These are phyloP conservation scores for Rhopalosiphum nymphaeae DNA, from an alignment of 2,888 invertebrate species.

Conservation along the genomic window DNA sequence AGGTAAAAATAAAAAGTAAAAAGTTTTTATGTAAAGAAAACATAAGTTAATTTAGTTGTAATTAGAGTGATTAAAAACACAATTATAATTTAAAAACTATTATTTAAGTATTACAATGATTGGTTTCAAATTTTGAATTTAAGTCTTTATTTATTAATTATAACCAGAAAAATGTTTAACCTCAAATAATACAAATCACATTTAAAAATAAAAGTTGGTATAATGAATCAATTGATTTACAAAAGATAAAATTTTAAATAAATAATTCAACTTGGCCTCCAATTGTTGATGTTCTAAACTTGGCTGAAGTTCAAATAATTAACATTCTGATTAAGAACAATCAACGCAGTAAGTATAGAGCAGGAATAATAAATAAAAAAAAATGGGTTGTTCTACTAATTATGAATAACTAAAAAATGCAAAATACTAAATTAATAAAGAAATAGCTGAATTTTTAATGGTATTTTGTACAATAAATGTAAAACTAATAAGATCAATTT, in stretches of 20 bases:
- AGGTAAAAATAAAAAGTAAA: neutral
- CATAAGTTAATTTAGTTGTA: neutral
- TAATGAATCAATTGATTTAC: neutral
- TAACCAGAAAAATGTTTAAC: neutral
- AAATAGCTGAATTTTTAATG: neutral
- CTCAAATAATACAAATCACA: neutral
- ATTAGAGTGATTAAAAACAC: too few relatives aligned
- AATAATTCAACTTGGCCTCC: slow-evolving; percentile 12
- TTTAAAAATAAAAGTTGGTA: neutral
- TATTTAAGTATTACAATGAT: neutral
- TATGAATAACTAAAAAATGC: neutral
- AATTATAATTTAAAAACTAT: neutral
- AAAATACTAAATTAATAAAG: neutral
- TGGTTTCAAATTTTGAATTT: neutral
- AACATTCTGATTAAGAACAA: slow-evolving; percentile 23
- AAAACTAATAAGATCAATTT: neutral
- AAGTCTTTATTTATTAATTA: neutral
- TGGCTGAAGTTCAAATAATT: slow-evolving; percentile 33
- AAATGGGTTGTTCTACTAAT: neutral
- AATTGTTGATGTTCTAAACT: slow-evolving; percentile 21
- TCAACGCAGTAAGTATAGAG: neutral
- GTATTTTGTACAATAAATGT: neutral
- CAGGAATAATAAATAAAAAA: slow-evolving; percentile 5
- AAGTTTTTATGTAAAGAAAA: neutral
- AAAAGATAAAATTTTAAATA: neutral